Evolutionary conservation across 2,113 vertebrate species (phyloP).

Genomic region (Indri indri): DNA sequence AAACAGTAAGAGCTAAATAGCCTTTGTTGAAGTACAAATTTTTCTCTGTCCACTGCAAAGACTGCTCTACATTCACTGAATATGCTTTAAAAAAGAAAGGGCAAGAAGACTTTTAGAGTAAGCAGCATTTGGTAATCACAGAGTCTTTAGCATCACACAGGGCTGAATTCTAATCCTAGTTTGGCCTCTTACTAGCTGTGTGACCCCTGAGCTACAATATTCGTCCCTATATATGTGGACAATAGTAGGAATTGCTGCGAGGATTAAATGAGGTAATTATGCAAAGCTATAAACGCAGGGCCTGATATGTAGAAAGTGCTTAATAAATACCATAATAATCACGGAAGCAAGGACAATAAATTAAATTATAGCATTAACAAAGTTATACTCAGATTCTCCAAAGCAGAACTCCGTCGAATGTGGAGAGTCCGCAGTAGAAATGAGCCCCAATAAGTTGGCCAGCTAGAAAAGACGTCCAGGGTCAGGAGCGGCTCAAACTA

Average conservation of each 20-base stretch:
- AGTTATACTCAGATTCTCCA: neutral
- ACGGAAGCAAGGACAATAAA: neutral
- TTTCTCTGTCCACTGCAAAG: neutral
- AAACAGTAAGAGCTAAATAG: neutral
- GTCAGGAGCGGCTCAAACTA: slow-evolving; percentile 59
- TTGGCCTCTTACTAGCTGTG: neutral
- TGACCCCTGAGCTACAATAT: neutral
- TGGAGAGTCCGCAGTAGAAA: neutral
- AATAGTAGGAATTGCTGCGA: neutral
- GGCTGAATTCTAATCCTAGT: neutral
- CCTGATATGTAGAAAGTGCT: neutral
- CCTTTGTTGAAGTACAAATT: neutral
- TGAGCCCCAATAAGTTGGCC: rapidly evolving
- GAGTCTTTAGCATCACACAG: neutral
- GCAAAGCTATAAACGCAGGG: neutral
- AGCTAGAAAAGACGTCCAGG: rapidly evolving
- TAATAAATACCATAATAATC: neutral
- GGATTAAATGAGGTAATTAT: neutral
- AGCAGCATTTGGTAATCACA: neutral
- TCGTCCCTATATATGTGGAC: neutral
- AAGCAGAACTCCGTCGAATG: neutral
- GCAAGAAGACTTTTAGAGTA: neutral
- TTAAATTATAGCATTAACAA: neutral
- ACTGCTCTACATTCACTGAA: neutral
- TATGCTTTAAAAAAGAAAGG: neutral